A percentile compares a stretch with the other conserved stretches of the same genome.
phyloP scores from a whole-genome alignment of 2,113 vertebrate genomes.

The Varanus salvator region DNA sequence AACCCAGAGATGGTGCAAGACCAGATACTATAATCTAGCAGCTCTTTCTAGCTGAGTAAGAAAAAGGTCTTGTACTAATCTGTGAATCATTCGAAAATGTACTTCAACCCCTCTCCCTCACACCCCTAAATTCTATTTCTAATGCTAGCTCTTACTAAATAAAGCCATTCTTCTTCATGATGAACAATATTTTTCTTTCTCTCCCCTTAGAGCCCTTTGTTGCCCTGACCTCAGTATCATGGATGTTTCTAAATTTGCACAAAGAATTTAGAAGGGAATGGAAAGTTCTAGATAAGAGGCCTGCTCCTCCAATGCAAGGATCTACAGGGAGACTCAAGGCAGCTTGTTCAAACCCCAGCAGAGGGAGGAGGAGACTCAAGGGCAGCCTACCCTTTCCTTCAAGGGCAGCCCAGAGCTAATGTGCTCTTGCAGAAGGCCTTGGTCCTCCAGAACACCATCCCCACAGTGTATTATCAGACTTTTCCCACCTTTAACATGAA shows the following conservation, averaged over 20 bases:
- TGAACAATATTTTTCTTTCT: neutral
- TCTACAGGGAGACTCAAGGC: neutral
- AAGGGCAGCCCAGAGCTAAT: conserved; percentile 72
- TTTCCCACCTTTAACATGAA: neutral
- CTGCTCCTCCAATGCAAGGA: neutral
- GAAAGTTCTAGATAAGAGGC: conserved; percentile 33
- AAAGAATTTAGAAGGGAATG: conserved; percentile 19
- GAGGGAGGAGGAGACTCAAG: conserved; percentile 69
- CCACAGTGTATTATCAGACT: neutral
- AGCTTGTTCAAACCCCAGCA: conserved; percentile 48
- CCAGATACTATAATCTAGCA: conserved; percentile 37
- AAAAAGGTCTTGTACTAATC: conserved; percentile 32
- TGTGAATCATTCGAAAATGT: neutral
- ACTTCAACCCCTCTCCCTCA: neutral
- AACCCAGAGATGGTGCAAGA: conserved; percentile 18
- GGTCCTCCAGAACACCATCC: neutral
- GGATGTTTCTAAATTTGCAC: conserved; percentile 27
- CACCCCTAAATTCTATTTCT: conserved; percentile 10
- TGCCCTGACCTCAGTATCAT: neutral
- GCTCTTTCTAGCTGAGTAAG: neutral
- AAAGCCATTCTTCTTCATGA: neutral
- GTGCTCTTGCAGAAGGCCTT: conserved; percentile 11
- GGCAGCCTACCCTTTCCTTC: conserved; percentile 72
- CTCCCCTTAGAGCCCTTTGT: neutral
- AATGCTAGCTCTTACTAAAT: neutral